Base-by-base conservation (phyloP, 1,140 invertebrate species). In the Ostrea denselamellosa region DNA sequence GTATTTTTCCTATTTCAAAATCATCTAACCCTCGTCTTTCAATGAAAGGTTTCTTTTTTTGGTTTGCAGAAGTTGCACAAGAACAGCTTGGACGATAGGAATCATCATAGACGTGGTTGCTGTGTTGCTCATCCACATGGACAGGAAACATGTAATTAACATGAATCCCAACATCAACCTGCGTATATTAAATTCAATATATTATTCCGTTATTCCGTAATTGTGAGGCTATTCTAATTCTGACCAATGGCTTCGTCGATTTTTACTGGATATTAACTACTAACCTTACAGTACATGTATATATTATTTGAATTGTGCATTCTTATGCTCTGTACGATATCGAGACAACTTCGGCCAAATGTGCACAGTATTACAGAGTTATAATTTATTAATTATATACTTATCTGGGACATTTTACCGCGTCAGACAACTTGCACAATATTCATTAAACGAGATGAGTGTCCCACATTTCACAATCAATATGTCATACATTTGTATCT, bases 111-210 rank as follows among this genome's bases (percentile, higher is more conserved):
- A 93, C 19, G 94, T 93, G 5, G 95, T 93, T 22, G 95, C 94
- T 10, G 94, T 93, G 89, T 95, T 95, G 68, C 89, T 93, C 51
- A 95, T 94, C 93, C 95, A 95, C 94, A 95, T 95, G 22, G 94
- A 94, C 62, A 95, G 90, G 87, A 95, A 95, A 89, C 91, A 91
- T 3, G 95, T 95, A 3, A 93, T 91, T 9, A 93, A 71, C 93
- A 95, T 94, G 83, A 95, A 93, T 9, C 94, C 94, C 34, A 94
- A 88, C 90, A 95, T 93, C 51, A 88, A 58, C 88, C 87, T 88
- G 62, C 56, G 19, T 17, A 19, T 62, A 19, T 19, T 19, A 19
- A 19, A n/a, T 62, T 2, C 17, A 19, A n/a, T 62, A 62, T 5
- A 8, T 2, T 19, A 19, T 17, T 58, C 9, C 17, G 17, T 56